Conservation (phyloP, 2,797 vertebrate genomes). For the Otolemur crassicaudatus region DNA sequence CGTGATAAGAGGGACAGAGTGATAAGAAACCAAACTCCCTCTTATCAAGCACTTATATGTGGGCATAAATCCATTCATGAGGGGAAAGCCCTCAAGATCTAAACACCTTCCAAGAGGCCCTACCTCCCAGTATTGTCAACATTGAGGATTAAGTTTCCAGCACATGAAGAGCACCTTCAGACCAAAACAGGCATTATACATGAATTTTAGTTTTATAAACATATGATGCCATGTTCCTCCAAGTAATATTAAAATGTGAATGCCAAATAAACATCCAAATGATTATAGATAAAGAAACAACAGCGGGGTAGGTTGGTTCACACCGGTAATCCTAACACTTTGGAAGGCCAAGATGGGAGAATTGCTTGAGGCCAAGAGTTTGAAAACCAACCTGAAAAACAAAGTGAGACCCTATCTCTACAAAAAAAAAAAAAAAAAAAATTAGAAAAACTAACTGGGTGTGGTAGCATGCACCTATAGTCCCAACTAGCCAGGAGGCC, state of each 20-base stretch:
- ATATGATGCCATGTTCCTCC: background rate
- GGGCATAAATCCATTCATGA: background rate
- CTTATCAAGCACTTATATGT: background rate
- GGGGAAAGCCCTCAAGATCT: background rate
- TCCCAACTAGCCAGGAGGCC: background rate
- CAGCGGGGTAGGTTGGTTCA: background rate
- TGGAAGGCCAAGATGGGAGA: background rate
- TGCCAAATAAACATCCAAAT: slow-evolving; percentile 36
- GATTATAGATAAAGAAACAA: background rate
- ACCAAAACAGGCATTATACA: background rate
- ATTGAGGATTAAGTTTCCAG: background rate
- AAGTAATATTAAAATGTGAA: slow-evolving; percentile 59
- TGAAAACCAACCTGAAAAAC: background rate
- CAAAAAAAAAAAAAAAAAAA: background rate
- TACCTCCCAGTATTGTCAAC: background rate
- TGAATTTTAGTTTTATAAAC: slow-evolving; percentile 46
- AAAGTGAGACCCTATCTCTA: background rate
- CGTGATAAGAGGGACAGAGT: background rate
- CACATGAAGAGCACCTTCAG: background rate
- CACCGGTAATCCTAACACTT: background rate
- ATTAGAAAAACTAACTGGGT: background rate
- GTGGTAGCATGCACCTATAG: background rate
- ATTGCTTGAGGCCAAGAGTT: background rate
- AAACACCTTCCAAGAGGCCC: background rate
- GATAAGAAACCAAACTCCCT: background rate